These are phyloP conservation scores for Acanthurus lineatus DNA, from an alignment of 2,797 vertebrate species.

Conservation along the genomic window DNA sequence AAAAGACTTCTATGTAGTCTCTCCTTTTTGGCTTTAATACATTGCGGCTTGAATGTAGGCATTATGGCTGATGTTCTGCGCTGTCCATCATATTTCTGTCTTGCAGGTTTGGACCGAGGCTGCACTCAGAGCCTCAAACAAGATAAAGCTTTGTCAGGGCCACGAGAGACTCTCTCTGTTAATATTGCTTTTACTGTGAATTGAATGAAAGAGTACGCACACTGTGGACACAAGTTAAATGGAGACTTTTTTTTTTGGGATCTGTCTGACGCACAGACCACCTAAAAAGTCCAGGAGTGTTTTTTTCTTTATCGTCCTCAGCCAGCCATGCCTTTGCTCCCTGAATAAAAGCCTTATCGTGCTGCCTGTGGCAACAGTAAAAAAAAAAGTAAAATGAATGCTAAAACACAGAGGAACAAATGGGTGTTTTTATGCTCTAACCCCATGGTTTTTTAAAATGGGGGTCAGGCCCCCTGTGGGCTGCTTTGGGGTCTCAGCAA, in stretches of 20 bases:
- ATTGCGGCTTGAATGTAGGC: slow-evolving; percentile 34
- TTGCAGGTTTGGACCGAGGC: neutral
- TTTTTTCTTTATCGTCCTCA: slow-evolving; percentile 30
- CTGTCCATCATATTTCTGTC: slow-evolving; percentile 23
- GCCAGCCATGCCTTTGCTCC: neutral
- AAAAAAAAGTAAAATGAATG: neutral
- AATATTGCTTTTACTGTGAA: slow-evolving; percentile 24
- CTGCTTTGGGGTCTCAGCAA: no score
- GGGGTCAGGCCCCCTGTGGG: no score
- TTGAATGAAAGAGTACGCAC: slow-evolving; percentile 23
- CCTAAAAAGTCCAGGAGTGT: slow-evolving; percentile 31
- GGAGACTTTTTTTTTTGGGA: slow-evolving; percentile 18
- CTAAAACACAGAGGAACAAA: neutral
- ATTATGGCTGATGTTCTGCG: slow-evolving; percentile 33
- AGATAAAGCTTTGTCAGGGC: slow-evolving; percentile 37
- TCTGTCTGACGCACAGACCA: slow-evolving; percentile 20
- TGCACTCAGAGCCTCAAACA: slow-evolving; percentile 32
- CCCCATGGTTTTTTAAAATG: neutral
- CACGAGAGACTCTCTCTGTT: slow-evolving; percentile 12
- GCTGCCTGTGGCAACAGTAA: slow-evolving; percentile 8
- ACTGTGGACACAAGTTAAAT: slow-evolving; percentile 1
- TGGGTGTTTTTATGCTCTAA: slow-evolving; percentile 9
- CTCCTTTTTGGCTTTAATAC: slow-evolving; percentile 7
- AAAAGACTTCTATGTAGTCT: slow-evolving; percentile 35
- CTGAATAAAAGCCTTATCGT: slow-evolving; percentile 52